A percentile compares a stretch with the other conserved stretches of the same genome.
Evolutionary conservation across 1,140 invertebrate species (phyloP).

Genomic region (Sipha flava): DNA sequence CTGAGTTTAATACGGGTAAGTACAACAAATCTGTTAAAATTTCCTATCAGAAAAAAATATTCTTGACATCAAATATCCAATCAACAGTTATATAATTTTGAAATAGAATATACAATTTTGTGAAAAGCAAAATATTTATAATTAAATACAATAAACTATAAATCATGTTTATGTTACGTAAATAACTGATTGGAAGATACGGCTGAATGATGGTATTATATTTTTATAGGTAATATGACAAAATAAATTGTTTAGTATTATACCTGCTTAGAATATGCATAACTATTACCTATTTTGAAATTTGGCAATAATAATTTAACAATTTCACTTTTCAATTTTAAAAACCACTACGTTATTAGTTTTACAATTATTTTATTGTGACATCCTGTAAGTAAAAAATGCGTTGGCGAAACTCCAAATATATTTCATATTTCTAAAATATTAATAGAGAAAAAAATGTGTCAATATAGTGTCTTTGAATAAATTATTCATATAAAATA

Average conservation of each 20-base stretch:
- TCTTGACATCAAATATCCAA: too few relatives aligned
- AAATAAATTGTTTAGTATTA: not conserved
- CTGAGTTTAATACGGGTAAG: not conserved
- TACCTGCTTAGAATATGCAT: not conserved
- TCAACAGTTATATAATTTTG: too few relatives aligned
- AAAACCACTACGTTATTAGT: not conserved
- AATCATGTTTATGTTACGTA: too few relatives aligned
- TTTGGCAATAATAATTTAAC: not conserved
- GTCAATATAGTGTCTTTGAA: not conserved
- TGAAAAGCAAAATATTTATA: too few relatives aligned
- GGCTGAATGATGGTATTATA: too few relatives aligned
- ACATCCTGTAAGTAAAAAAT: not conserved
- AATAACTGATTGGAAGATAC: too few relatives aligned
- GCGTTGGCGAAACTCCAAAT: not conserved
- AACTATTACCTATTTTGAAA: not conserved
- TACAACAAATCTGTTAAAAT: too few relatives aligned
- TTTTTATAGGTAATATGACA: too few relatives aligned
- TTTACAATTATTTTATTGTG: not conserved
- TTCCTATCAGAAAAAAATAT: too few relatives aligned
- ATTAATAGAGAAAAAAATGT: not conserved
- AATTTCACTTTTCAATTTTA: not conserved
- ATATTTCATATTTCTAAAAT: not conserved
- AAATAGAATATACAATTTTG: too few relatives aligned
- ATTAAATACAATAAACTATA: too few relatives aligned
- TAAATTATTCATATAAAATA: not conserved